phyloP scores from a whole-genome alignment of 2,113 vertebrate species.

The Pavo muticus region DNA sequence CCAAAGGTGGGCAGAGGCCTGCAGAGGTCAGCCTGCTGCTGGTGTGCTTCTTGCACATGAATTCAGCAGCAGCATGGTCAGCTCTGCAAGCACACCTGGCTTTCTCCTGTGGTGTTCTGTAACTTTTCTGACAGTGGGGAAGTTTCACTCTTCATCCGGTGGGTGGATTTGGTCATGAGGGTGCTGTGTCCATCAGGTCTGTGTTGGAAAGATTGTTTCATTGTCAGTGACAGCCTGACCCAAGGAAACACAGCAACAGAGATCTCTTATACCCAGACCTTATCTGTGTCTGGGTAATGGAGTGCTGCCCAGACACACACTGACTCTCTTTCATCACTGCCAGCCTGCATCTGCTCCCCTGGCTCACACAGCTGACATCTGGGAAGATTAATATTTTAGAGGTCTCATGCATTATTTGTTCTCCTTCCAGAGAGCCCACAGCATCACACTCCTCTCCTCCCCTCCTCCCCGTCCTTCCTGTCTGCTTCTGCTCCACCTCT shows the following conservation, averaged over 20 bases:
- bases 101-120: rapidly evolving
- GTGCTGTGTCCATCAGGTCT: not conserved
- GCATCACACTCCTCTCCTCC: not conserved
- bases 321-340: not conserved
- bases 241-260: not conserved
- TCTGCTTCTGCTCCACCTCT: rapidly evolving
- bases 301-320: not conserved
- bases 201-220: not conserved
- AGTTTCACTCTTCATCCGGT: not conserved
- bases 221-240: not conserved
- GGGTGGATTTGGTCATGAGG: not conserved
- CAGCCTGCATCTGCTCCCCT: not conserved
- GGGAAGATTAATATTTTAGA: not conserved
- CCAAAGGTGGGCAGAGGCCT: not conserved
- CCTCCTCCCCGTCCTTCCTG: not conserved
- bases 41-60: not conserved
- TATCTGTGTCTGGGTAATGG: rapidly evolving
- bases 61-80: not conserved
- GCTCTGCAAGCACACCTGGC: rapidly evolving
- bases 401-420: not conserved
- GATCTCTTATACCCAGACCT: not conserved
- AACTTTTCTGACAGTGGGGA: not conserved
- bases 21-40: not conserved
- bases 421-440: not conserved
- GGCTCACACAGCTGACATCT: not conserved